phyloP scores from a whole-genome alignment of 2,113 vertebrate genomes.

The Saguinus imperator region DNA sequence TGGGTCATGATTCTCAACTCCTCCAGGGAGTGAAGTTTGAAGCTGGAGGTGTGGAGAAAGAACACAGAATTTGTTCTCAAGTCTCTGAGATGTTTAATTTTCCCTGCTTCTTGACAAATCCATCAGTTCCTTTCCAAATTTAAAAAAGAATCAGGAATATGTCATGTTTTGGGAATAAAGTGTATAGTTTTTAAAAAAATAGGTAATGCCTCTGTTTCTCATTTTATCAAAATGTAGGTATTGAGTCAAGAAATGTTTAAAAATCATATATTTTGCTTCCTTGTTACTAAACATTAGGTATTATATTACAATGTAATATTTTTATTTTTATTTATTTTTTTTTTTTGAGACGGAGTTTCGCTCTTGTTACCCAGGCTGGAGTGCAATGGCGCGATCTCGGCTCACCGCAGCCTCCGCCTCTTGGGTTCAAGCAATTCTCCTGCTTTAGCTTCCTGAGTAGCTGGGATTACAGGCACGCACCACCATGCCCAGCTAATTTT shows the following conservation, averaged over 20 bases:
- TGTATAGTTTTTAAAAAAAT: background rate
- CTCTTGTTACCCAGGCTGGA: no score
- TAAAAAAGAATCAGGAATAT: background rate
- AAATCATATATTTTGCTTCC: background rate
- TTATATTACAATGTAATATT: background rate
- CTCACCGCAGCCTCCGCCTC: no score
- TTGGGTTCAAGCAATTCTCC: no score
- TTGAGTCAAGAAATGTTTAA: background rate
- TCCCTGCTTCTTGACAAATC: background rate
- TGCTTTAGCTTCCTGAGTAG: no score
- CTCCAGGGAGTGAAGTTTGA: background rate
- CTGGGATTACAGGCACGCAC: no score
- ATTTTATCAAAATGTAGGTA: background rate
- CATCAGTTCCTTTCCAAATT: background rate
- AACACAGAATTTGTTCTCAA: background rate
- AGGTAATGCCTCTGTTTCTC: background rate
- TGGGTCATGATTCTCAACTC: rapidly evolving
- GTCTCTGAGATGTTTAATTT: background rate
- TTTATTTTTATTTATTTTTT: no score
- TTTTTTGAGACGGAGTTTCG: no score
- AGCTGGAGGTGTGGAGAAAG: no score
- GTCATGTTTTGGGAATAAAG: background rate
- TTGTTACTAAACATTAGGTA: background rate
- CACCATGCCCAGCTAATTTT: no score
- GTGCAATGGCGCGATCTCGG: no score